phyloP scores from a whole-genome alignment of 2,888 invertebrate genomes.

The Hermaeophaga mercurialis region DNA sequence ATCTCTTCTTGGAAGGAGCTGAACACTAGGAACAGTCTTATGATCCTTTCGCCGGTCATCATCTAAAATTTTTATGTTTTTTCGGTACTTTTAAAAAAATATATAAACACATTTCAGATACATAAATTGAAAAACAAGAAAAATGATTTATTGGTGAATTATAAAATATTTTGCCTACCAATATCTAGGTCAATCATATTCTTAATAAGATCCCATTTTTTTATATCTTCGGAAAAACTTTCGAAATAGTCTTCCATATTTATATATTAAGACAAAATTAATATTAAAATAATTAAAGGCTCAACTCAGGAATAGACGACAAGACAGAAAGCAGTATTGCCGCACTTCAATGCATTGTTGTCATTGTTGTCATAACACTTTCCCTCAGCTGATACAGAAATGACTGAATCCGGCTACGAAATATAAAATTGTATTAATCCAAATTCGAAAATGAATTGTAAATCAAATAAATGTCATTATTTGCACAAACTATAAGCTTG shows the following conservation, averaged over 20 bases:
- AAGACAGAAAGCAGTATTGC: conserved; percentile 17
- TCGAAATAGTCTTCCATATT: conserved; percentile 38
- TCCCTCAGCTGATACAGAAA: conserved; percentile 1
- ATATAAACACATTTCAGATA: conserved; percentile 10
- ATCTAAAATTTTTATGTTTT: conserved; percentile 24
- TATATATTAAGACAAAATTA: conserved; percentile 23
- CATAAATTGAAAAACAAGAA: conserved; percentile 3
- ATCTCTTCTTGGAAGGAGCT: conserved; percentile 51
- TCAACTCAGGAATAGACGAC: conserved; percentile 18
- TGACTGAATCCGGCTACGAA: not conserved
- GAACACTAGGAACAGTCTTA: conserved; percentile 38
- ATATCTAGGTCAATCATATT: conserved; percentile 35
- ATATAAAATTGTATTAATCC: not conserved
- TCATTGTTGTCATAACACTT: conserved; percentile 5
- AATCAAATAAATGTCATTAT: not conserved
- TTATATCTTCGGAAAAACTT: conserved; percentile 37
- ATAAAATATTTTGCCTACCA: conserved; percentile 28
- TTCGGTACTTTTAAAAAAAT: conserved; percentile 3
- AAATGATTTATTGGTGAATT: conserved; percentile 8
- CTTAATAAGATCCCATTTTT: conserved; percentile 37
- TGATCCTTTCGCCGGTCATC: conserved; percentile 25
- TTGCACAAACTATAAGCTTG: not conserved
- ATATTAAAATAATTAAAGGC: conserved; percentile 22
- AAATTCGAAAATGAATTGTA: not conserved
- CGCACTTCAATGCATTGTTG: conserved; percentile 9